These are phyloP conservation scores for Napeogenes inachia DNA, from an alignment of 2,888 invertebrate genomes.

Conservation along the genomic window DNA sequence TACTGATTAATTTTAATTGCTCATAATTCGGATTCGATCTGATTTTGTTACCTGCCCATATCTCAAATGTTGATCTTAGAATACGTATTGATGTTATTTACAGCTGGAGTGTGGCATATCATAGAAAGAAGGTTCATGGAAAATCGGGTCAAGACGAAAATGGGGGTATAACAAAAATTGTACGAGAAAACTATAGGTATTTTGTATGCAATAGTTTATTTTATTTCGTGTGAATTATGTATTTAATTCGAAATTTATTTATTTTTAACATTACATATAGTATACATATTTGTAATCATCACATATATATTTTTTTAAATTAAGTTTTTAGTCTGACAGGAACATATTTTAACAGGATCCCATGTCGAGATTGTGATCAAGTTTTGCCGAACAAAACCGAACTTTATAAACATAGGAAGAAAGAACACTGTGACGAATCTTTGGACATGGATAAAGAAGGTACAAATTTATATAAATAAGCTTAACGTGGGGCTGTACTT, in stretches of 20 bases:
- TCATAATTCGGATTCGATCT: too few relatives aligned
- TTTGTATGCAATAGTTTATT: conserved; percentile 39
- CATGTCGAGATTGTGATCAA: conserved; percentile 65
- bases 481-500: too few relatives aligned
- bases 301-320: too few relatives aligned
- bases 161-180: conserved; percentile 41
- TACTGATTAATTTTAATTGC: too few relatives aligned
- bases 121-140: conserved; percentile 65
- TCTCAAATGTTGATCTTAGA: background rate
- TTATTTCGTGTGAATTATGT: background rate
- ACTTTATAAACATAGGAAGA: conserved; percentile 64
- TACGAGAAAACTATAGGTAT: conserved; percentile 44
- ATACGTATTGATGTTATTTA: conserved; percentile 4
- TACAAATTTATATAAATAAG: conserved; percentile 14
- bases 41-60: too few relatives aligned
- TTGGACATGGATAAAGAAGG: conserved; percentile 34
- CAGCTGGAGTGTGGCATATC: conserved; percentile 71
- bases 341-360: conserved; percentile 46
- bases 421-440: conserved; percentile 54
- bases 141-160: conserved; percentile 45
- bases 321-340: background rate
- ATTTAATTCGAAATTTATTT: too few relatives aligned
- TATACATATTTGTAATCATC: too few relatives aligned
- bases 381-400: conserved; percentile 66
- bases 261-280: too few relatives aligned